These are phyloP conservation scores for Tachina fera DNA, from an alignment of 2,888 invertebrate species.

Conservation along the genomic window DNA sequence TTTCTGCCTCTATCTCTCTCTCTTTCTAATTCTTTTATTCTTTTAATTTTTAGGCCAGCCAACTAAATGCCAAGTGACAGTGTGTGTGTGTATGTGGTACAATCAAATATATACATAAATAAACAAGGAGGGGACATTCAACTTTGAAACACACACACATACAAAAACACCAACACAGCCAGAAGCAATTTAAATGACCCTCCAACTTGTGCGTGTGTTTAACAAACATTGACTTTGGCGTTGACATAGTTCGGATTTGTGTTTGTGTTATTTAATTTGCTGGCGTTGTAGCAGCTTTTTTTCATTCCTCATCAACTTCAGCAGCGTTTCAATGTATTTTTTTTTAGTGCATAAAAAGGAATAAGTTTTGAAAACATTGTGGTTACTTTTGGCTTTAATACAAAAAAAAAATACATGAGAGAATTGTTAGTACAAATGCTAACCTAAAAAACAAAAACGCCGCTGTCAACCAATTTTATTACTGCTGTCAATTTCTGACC, in stretches of 20 bases:
- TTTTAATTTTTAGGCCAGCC: slow-evolving; percentile 55
- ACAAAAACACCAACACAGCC: neutral
- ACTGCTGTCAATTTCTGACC: slow-evolving; percentile 21
- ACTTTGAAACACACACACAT: slow-evolving; percentile 30
- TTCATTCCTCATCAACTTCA: slow-evolving; percentile 21
- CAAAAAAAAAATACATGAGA: slow-evolving; percentile 18
- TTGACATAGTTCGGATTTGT: slow-evolving; percentile 66
- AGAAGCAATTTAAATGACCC: slow-evolving; percentile 43
- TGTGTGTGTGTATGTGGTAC: slow-evolving; percentile 51
- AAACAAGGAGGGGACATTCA: slow-evolving; percentile 17
- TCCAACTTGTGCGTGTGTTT: slow-evolving; percentile 56
- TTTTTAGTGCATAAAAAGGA: slow-evolving; percentile 38
- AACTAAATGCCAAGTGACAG: slow-evolving; percentile 50
- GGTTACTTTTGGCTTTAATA: slow-evolving; percentile 23
- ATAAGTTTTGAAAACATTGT: slow-evolving; percentile 27
- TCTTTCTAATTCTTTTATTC: neutral
- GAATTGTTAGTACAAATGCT: slow-evolving; percentile 29
- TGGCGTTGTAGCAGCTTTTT: neutral
- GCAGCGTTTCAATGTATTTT: slow-evolving; percentile 29
- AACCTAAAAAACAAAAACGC: neutral
- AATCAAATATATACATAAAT: slow-evolving; percentile 19
- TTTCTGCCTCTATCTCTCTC: neutral
- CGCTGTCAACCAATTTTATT: slow-evolving; percentile 14
- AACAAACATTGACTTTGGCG: slow-evolving; percentile 71
- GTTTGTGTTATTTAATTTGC: slow-evolving; percentile 15